phyloP scores from a whole-genome alignment of 2,113 vertebrate species.

The Struthidea cinerea region DNA sequence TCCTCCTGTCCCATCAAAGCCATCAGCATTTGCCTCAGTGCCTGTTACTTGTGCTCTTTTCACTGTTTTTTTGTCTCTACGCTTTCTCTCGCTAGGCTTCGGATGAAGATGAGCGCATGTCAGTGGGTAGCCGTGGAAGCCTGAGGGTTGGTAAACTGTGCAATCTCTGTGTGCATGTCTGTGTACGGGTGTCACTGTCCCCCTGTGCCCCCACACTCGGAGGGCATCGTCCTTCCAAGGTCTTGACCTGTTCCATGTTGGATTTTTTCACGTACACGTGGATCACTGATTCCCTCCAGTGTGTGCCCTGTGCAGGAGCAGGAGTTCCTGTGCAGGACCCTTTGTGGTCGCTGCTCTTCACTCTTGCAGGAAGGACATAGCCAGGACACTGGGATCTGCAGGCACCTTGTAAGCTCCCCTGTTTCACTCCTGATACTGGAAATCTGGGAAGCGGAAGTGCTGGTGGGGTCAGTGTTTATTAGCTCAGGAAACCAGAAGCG shows the following conservation, averaged over 20 bases:
- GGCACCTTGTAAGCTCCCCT: neutral
- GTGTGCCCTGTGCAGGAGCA: neutral
- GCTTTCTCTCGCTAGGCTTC: slow-evolving; percentile 79
- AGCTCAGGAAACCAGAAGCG: neutral
- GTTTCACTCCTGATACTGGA: neutral
- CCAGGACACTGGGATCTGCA: neutral
- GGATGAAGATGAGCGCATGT: slow-evolving; percentile 90
- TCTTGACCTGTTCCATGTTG: neutral
- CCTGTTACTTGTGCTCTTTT: neutral
- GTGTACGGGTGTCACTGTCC: neutral
- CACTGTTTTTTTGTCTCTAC: slow-evolving; percentile 41
- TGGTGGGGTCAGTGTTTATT: neutral
- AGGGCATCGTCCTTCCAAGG: neutral
- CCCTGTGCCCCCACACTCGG: neutral
- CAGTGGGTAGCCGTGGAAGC: slow-evolving; percentile 87
- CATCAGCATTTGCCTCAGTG: neutral
- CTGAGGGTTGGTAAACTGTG: slow-evolving; percentile 83
- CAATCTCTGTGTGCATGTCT: neutral
- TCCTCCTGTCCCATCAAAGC: neutral
- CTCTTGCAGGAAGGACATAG: neutral
- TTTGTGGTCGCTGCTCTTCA: neutral
- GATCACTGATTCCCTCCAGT: neutral
- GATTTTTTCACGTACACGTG: neutral
- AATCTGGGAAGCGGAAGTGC: neutral
- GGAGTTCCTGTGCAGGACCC: neutral